Percentiles rank a stretch among this genome's conserved stretches.
These are phyloP conservation scores for Rhea pennata DNA, from an alignment of 2,113 vertebrate species.

Conservation along the genomic window DNA sequence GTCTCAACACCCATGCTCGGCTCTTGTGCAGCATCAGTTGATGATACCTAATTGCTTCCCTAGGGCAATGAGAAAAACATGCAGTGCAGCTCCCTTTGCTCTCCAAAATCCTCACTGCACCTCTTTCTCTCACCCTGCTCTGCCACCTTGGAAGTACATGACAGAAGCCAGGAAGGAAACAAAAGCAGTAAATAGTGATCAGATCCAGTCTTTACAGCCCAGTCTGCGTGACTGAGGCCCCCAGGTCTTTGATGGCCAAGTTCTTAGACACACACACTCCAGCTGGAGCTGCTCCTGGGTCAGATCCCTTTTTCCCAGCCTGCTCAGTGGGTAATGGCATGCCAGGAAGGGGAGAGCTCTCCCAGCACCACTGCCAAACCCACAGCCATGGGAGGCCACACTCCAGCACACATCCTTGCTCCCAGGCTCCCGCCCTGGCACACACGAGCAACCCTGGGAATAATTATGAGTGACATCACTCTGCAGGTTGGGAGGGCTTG, in stretches of 20 bases:
- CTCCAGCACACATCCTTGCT: constrained; percentile 66
- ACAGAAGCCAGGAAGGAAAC: constrained; percentile 87
- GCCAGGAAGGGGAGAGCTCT: not conserved
- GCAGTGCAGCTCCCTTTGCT: not conserved
- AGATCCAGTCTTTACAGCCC: constrained; percentile 79
- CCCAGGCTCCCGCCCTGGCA: not conserved
- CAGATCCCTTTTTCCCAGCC: constrained; percentile 4
- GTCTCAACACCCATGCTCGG: no score
- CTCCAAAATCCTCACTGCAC: not conserved
- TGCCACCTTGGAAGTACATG: constrained; percentile 74
- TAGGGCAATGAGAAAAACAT: not conserved
- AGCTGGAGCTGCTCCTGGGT: constrained; percentile 71
- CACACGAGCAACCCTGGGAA: constrained; percentile 76
- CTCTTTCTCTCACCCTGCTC: not conserved
- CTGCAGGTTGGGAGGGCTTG: constrained; percentile 45
- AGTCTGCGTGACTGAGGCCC: constrained; percentile 68
- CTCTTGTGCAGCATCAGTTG: not conserved
- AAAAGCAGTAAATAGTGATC: constrained; percentile 87
- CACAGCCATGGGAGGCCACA: constrained; percentile 78
- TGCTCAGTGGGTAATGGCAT: not conserved
- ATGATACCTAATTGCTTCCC: not conserved
- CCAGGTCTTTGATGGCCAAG: constrained; percentile 31
- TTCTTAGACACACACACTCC: constrained; percentile 26
- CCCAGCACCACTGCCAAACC: not conserved
- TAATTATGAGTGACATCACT: constrained; percentile 78